Evolutionary conservation across 2,113 vertebrate species (phyloP).

Genomic region (Sigmodon hispidus): DNA sequence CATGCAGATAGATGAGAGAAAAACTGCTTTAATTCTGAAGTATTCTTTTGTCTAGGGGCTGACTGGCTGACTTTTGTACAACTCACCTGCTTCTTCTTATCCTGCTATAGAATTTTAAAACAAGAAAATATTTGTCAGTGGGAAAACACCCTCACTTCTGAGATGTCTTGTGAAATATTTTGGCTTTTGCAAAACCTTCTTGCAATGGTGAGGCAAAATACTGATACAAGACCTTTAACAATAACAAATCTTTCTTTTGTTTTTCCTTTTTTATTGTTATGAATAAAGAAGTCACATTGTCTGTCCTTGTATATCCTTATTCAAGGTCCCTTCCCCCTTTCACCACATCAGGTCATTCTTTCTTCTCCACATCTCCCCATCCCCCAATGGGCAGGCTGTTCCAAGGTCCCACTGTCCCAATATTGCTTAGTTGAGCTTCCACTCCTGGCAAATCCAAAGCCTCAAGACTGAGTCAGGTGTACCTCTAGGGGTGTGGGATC

Average conservation of each 20-base stretch:
- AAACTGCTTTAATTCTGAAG: background rate
- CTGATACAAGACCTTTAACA: background rate
- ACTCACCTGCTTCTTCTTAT: background rate
- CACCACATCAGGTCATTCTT: no score
- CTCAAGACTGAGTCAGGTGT: no score
- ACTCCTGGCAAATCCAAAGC: no score
- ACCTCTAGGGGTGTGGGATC: no score
- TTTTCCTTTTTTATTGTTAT: no score
- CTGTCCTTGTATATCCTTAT: no score
- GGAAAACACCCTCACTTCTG: background rate
- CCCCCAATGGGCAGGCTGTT: no score
- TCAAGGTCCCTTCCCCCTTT: no score
- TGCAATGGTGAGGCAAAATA: slow-evolving; percentile 7
- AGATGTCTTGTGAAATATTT: background rate
- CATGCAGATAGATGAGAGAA: background rate
- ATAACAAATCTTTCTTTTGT: background rate
- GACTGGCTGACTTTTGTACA: background rate
- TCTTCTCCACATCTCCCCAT: no score
- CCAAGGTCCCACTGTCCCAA: no score
- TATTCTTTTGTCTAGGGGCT: background rate
- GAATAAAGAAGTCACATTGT: no score
- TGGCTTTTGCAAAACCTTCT: background rate
- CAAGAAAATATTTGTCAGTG: background rate
- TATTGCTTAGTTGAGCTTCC: no score
- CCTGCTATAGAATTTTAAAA: background rate